Conservation (phyloP, 2,113 vertebrate genomes). For the Aramus guarauna region DNA sequence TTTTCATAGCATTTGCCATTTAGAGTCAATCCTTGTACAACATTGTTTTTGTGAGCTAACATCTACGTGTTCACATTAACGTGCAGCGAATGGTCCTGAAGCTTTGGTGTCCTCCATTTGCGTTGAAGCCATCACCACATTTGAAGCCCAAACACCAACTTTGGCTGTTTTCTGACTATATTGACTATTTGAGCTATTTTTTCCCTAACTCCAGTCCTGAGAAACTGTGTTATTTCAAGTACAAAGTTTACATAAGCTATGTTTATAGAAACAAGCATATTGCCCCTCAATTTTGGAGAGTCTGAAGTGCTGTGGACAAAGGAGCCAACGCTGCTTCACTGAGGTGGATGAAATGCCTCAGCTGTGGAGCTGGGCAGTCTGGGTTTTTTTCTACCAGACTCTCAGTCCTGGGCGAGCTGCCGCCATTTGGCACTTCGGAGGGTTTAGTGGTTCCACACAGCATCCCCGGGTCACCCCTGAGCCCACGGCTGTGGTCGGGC, state of each 20-base stretch:
- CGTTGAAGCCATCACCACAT: background rate
- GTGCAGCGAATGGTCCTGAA: accelerated
- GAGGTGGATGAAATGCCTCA: background rate
- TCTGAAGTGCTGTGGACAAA: too few relatives aligned
- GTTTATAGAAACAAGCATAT: accelerated
- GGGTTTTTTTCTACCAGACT: accelerated
- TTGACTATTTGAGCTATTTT: background rate
- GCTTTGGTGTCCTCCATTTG: background rate
- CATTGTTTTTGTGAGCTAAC: background rate
- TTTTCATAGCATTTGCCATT: background rate
- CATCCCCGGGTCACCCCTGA: accelerated
- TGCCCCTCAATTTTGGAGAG: accelerated
- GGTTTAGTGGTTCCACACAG: too few relatives aligned
- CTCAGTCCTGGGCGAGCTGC: background rate
- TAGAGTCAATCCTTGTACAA: background rate
- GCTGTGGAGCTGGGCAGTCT: accelerated
- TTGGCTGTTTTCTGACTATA: background rate
- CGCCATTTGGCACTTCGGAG: background rate
- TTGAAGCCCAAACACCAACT: background rate
- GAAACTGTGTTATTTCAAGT: background rate
- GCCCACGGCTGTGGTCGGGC: accelerated
- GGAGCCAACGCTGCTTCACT: accelerated
- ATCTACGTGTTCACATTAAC: accelerated
- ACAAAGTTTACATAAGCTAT: accelerated
- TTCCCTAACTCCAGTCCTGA: background rate